Conservation (phyloP, 2,888 invertebrate genomes). For the Eupeodes luniger region DNA sequence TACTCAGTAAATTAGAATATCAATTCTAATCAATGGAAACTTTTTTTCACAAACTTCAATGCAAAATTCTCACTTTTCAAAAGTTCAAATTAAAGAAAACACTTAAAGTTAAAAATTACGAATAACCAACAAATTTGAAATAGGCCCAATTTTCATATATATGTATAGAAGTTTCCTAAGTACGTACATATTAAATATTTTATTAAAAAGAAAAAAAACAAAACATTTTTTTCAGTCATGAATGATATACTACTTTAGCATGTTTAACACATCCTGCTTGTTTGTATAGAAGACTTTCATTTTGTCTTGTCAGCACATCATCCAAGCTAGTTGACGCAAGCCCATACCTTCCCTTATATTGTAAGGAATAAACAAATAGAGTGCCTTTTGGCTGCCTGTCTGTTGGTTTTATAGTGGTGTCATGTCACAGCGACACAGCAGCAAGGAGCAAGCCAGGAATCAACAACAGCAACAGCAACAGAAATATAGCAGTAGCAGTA, state of each 20-base stretch:
- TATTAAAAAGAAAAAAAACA: neutral
- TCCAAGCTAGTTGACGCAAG: slow-evolving; percentile 23
- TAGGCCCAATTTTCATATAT: too few species aligned
- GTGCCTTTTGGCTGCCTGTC: slow-evolving; percentile 40
- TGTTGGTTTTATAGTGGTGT: slow-evolving; percentile 38
- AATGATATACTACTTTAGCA: neutral
- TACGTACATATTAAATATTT: neutral
- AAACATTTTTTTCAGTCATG: too few species aligned
- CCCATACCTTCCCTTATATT: neutral
- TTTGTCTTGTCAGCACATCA: slow-evolving; percentile 21
- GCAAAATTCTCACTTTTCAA: too few species aligned
- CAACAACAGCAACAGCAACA: neutral
- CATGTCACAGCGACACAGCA: slow-evolving; percentile 27
- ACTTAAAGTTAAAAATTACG: too few species aligned
- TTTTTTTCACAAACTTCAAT: too few species aligned
- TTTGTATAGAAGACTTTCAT: slow-evolving; percentile 26
- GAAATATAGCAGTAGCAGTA: neutral
- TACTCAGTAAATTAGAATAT: too few species aligned
- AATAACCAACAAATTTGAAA: too few species aligned
- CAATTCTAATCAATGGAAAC: too few species aligned
- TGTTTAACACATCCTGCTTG: slow-evolving; percentile 13
- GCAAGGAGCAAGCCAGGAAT: neutral
- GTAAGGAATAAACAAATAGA: slow-evolving; percentile 29
- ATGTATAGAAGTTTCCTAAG: too few species aligned
- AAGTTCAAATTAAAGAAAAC: too few species aligned